phyloP scores from a whole-genome alignment of 30 jellyfish, hydroid and myxozoan genomes.

The Aurelia sp. region DNA sequence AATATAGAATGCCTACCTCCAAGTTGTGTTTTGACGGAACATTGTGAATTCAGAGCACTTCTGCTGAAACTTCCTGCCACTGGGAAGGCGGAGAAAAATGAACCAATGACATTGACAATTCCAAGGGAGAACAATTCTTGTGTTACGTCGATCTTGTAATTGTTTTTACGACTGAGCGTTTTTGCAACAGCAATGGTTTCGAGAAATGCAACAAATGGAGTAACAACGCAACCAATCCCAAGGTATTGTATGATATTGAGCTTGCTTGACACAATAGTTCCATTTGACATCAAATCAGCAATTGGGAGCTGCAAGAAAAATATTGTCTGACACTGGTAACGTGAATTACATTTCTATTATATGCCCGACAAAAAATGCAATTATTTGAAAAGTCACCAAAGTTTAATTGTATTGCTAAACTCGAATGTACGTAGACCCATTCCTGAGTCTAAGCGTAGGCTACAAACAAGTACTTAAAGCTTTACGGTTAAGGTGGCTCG shows the following conservation, averaged over 20 bases:
- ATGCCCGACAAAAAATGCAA: too few species aligned
- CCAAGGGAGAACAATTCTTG: constrained; percentile 81
- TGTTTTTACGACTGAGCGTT: constrained; percentile 58
- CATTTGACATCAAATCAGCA: constrained; percentile 21
- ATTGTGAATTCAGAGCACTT: constrained; percentile 76
- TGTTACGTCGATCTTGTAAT: constrained; percentile 68
- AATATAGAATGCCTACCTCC: constrained; percentile 42
- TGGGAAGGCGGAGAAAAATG: constrained; percentile 78
- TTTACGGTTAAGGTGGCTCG: too few species aligned
- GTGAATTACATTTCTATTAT: too few species aligned
- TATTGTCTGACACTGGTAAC: too few species aligned
- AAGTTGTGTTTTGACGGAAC: constrained; percentile 70
- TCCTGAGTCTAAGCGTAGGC: too few species aligned
- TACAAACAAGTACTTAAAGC: too few species aligned
- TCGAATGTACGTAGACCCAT: too few species aligned
- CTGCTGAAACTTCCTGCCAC: constrained; percentile 83
- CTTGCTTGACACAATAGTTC: constrained; percentile 21
- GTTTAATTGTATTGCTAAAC: too few species aligned
- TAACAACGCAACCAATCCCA: constrained; percentile 57
- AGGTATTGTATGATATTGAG: constrained; percentile 25
- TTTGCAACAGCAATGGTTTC: constrained; percentile 84
- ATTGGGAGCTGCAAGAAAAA: constrained; percentile 41
- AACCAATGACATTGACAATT: constrained; percentile 65
- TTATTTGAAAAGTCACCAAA: too few species aligned
- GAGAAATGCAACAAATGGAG: constrained; percentile 72